phyloP scores from a whole-genome alignment of 2,113 vertebrate species.

The Siniperca chuatsi region DNA sequence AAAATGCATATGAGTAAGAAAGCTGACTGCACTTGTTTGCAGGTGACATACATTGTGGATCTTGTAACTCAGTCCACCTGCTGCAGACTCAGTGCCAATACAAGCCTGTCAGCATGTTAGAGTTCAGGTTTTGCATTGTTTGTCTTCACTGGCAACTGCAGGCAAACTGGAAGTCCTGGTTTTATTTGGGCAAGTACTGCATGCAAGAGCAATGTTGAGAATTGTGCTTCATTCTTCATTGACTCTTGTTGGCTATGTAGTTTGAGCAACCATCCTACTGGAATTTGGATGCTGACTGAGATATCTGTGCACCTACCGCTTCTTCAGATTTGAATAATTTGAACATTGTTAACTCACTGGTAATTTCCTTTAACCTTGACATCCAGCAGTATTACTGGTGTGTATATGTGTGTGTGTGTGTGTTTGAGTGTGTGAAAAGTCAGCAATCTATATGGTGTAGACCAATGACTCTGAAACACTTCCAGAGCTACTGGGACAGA shows the following conservation, averaged over 20 bases:
- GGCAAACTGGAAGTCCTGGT: slow-evolving; percentile 74
- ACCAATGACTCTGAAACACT: slow-evolving; percentile 55
- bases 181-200: slow-evolving; percentile 46
- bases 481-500: slow-evolving; percentile 49
- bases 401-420: slow-evolving; percentile 7
- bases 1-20: neutral
- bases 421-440: slow-evolving; percentile 5
- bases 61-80: slow-evolving; percentile 37
- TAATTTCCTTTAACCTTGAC: slow-evolving; percentile 12
- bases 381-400: slow-evolving; percentile 10
- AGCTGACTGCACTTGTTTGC: slow-evolving; percentile 7
- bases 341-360: slow-evolving; percentile 9
- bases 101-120: slow-evolving; percentile 35
- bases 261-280: neutral
- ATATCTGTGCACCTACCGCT: slow-evolving; percentile 5
- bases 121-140: slow-evolving; percentile 43
- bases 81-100: slow-evolving; percentile 19
- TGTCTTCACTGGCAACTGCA: slow-evolving; percentile 49
- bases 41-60: slow-evolving; percentile 24
- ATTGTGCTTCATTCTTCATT: slow-evolving; percentile 1
- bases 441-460: slow-evolving; percentile 17
- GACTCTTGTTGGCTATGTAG: neutral
- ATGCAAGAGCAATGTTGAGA: slow-evolving; percentile 11
- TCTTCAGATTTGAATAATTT: slow-evolving; percentile 55
- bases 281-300: slow-evolving; percentile 39